Evolutionary conservation across 2,888 invertebrate species (phyloP), one percentile per base, ranked within the genome.

Genomic region (Kryphioiulus occultus): DNA sequence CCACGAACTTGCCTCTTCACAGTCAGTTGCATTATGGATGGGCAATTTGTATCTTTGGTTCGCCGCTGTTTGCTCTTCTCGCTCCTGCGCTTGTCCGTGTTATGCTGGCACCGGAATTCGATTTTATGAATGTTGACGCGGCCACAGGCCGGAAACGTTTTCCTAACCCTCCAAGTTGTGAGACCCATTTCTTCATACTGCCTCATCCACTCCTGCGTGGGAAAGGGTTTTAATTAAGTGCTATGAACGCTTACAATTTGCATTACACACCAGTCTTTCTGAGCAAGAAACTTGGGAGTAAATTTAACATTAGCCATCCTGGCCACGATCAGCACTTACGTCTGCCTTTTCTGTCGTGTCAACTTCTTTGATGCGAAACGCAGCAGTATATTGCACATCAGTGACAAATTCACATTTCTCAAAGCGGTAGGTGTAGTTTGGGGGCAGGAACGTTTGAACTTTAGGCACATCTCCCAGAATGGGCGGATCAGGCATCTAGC

Each of bases 21-120:
- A n/a, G 35, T 83, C 12, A 83, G 83, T 83, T 83, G 35, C 83
- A 83, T 83, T 83, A 83, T 35, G 0, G 83, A 22, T 15, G 83
- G 53, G 4, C 53, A 53, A 19, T 53, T 53, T 53, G 30, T 83
- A 83, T 35, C 83, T 32, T 83, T 83, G 30, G 35, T 32, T 83
- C 83, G 83, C 35, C 83, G 26, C 26, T 83, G 17, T 83, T 35
- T 32, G 83, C 83, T 35, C 30, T 53, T 53, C 53, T 53, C 53
- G 53, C 53, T 53, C 53, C 53, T 53, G 53, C 53, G 53, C 19
- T 53, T 53, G 53, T 53, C 53, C 4, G 53, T 53, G 53, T 53
- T 53, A 19, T 53, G 53, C 19, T 53, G 53, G 53, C 53, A 53
- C 53, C 53, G 17, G 53, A 53, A 53, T 53, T 53, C 53, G 53